Conservation (phyloP, 2,113 vertebrate species). For the Propithecus coquereli region DNA sequence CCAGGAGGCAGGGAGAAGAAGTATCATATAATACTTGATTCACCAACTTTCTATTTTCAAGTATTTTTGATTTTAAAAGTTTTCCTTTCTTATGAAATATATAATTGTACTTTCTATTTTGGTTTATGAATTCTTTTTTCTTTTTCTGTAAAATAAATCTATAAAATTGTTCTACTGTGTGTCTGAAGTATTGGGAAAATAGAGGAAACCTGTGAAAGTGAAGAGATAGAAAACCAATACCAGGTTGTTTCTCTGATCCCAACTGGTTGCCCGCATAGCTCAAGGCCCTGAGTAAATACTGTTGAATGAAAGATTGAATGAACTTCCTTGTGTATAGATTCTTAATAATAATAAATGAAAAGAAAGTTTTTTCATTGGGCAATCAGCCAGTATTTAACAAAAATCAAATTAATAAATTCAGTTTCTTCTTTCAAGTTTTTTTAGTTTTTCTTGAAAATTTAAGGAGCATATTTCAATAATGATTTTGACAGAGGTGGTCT, state of each 20-base stretch:
- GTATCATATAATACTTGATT: background rate
- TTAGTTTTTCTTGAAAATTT: conserved; percentile 1
- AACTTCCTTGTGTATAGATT: background rate
- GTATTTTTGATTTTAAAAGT: background rate
- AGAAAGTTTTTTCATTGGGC: background rate
- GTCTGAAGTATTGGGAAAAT: background rate
- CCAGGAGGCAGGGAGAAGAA: background rate
- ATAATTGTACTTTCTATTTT: background rate
- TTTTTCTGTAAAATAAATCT: background rate
- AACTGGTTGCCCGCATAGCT: background rate
- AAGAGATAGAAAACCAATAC: background rate
- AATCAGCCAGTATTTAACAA: background rate
- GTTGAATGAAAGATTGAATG: background rate
- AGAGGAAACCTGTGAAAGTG: background rate
- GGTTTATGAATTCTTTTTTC: background rate
- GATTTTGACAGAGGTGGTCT: background rate
- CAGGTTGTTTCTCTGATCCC: background rate
- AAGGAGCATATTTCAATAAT: background rate
- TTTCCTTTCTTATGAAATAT: background rate
- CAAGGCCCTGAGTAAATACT: background rate
- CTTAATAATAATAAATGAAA: background rate
- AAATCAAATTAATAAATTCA: background rate
- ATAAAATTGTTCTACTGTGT: background rate
- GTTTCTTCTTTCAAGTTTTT: background rate
- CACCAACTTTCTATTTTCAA: background rate